phyloP scores from a whole-genome alignment of 2,113 vertebrate species.

The Centropus unirufus region DNA sequence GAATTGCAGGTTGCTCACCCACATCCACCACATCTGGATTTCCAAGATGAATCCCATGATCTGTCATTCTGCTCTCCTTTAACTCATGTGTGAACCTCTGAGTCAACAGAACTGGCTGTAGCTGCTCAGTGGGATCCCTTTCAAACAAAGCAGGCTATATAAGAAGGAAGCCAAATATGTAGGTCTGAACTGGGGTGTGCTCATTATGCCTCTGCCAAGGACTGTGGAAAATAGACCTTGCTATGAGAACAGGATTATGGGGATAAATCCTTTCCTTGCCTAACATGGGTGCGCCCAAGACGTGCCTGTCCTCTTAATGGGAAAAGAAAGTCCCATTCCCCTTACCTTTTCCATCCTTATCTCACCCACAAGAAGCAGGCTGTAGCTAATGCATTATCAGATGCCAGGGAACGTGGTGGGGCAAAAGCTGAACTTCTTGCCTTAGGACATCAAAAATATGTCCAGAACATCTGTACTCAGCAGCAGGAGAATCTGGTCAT shows the following conservation, averaged over 20 bases:
- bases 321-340: not conserved
- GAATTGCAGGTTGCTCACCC: not conserved
- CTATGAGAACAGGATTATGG: not conserved
- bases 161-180: not conserved
- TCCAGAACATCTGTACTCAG: not conserved
- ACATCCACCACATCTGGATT: accelerated
- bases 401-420: not conserved
- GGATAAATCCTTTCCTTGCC: not conserved
- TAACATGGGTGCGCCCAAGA: not conserved
- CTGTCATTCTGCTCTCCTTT: not conserved
- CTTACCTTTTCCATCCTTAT: not conserved
- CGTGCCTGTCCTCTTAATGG: not conserved
- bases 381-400: not conserved
- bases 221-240: not conserved
- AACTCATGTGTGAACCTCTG: not conserved
- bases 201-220: not conserved
- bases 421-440: not conserved
- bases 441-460: not conserved
- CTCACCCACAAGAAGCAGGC: not conserved
- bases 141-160: accelerated
- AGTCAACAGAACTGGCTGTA: not conserved
- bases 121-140: not conserved
- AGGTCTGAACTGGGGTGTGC: not conserved
- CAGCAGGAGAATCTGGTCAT: not conserved
- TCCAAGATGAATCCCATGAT: not conserved